A percentile compares a stretch with the other conserved stretches of the same genome.
Conservation (phyloP, 2,797 vertebrate genomes). For the Octomys mimax region DNA sequence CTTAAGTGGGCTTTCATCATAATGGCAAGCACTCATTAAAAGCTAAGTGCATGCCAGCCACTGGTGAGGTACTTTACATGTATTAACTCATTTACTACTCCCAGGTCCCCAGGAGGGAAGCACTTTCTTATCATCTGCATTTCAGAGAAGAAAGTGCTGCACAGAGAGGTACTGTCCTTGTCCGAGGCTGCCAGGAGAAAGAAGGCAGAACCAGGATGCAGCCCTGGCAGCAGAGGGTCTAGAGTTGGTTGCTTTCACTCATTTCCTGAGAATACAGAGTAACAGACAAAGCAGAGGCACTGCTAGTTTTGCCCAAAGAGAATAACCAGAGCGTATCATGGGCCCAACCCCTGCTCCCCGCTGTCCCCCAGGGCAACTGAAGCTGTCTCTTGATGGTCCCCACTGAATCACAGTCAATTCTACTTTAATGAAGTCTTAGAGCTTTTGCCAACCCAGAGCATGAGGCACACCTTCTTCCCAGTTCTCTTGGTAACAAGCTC, state of each 20-base stretch:
- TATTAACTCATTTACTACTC: constrained; percentile 5
- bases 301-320: not conserved
- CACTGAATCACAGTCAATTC: not conserved
- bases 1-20: not conserved
- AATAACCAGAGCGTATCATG: not conserved
- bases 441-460: not conserved
- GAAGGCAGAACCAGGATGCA: not conserved
- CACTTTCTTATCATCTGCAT: not conserved
- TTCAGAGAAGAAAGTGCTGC: not conserved
- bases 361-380: not conserved
- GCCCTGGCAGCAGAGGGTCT: not conserved
- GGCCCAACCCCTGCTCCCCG: not conserved
- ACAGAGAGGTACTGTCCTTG: not conserved
- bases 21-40: constrained; percentile 1
- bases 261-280: not conserved
- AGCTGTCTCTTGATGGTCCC: not conserved
- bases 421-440: not conserved
- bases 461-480: not conserved
- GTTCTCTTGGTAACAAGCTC: not conserved
- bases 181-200: not conserved
- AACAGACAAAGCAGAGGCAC: not conserved
- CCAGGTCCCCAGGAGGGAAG: not conserved
- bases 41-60: not conserved
- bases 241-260: not conserved
- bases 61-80: not conserved